Base-by-base conservation (phyloP, 2,797 vertebrate genomes). In the Argentina silus region DNA sequence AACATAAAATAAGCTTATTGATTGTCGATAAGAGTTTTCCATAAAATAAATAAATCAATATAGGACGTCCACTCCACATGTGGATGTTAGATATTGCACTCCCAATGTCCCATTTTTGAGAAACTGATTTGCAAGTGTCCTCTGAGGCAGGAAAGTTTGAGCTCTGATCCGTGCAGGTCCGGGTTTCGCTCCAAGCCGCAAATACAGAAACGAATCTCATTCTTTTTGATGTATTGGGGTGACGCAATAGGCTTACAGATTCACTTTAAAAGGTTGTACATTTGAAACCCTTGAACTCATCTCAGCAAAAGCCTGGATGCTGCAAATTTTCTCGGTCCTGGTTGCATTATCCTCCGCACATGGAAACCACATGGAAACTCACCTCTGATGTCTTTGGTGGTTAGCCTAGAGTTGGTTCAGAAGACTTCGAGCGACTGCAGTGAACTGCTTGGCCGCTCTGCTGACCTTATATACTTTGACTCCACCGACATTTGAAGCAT, bases 401-500 rank as follows among this genome's bases (percentile, higher is more conserved):
- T 87, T 82, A n/a, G n/a, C n/a, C n/a, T n/a, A 90, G 85, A 77
- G 90, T 90, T 90, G 91, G 90, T 69, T 91, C 90, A 84, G 91
- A 89, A 87, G 90, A 88, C 81, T 90, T 59, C 69, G 90, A 92
- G 91, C 83, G 76, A 92, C 93, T 94, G 91, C 93, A 92, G 93
- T 93, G 92, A 83, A 90, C 87, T 75, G 70, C 68, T 19, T 60
- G 23, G 10, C 85, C 78, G 65, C 75, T 78, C 85, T 61, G 60
- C 68, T 91, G 83, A 89, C 91, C 91, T 94, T 95, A 93, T 95
- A 95, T 94, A 95, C 87, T 74, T 81, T 83, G 86, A 69, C 81
- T 78, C 83, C 72, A 84, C 90, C 84, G 85, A 90, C 92, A 94
- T 92, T 85, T 67, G 90, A 92, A 85, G 91, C 89, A 87, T 82